Conservation (phyloP, 2,113 vertebrate genomes). For the Mungos mungo region DNA sequence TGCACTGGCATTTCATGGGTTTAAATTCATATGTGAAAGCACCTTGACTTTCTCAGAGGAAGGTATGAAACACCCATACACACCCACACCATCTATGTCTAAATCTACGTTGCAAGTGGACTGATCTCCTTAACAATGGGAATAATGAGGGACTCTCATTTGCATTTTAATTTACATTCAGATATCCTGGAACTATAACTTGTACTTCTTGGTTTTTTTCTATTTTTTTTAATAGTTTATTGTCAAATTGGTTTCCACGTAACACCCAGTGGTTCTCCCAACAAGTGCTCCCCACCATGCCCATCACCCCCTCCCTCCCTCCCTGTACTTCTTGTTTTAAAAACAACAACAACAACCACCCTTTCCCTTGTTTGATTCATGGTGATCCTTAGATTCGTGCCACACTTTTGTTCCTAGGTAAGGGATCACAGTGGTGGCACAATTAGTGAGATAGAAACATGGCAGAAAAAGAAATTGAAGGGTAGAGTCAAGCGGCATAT, state of each 20-base stretch:
- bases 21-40: neutral
- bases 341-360: neutral
- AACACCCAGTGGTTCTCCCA: too few species aligned
- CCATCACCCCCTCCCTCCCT: too few species aligned
- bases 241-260: too few species aligned
- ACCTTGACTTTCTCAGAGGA: neutral
- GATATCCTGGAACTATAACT: constrained; percentile 27
- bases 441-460: rapidly evolving
- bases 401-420: neutral
- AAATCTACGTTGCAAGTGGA: neutral
- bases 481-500: rapidly evolving
- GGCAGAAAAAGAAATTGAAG: neutral
- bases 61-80: neutral
- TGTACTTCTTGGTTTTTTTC: neutral
- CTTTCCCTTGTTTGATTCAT: neutral
- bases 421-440: too few species aligned
- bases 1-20: neutral
- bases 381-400: neutral
- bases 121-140: neutral
- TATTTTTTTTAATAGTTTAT: too few species aligned
- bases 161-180: constrained; percentile 32
- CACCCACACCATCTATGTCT: neutral
- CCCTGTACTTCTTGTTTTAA: neutral
- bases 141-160: constrained; percentile 6
- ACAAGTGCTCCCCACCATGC: too few species aligned